Percentiles rank a stretch among this genome's conserved stretches.
phyloP scores from a whole-genome alignment of 30 jellyfish, hydroid and myxozoan species.

The Pelagia noctiluca region DNA sequence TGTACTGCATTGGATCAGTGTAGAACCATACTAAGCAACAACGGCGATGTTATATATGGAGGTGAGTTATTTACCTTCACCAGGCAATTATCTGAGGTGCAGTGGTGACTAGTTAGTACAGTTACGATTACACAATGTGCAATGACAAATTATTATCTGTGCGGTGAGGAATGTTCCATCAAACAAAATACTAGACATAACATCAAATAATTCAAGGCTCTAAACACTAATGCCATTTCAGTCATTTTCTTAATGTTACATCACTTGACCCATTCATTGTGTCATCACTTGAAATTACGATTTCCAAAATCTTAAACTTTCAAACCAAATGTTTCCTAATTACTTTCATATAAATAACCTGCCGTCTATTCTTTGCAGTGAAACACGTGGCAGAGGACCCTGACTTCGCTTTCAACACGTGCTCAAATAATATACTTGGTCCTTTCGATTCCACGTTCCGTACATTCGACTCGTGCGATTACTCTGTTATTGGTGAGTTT shows the following conservation, averaged over 20 bases:
- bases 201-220: no score
- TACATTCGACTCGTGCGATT: slow-evolving; percentile 87
- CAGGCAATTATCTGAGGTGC: no score
- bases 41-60: slow-evolving; percentile 87
- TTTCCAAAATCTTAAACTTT: no score
- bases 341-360: neutral
- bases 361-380: slow-evolving; percentile 50
- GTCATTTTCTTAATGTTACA: no score
- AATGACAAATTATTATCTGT: neutral
- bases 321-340: neutral
- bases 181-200: no score
- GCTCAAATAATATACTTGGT: slow-evolving; percentile 72
- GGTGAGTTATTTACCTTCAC: slow-evolving; percentile 48
- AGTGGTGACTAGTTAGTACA: no score
- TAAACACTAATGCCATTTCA: no score
- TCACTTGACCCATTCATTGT: no score
- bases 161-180: neutral
- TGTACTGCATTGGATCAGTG: slow-evolving; percentile 92
- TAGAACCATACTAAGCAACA: slow-evolving; percentile 72
- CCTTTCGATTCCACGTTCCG: slow-evolving; percentile 88
- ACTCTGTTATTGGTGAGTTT: slow-evolving; percentile 82
- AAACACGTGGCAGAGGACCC: slow-evolving; percentile 63
- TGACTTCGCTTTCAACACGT: slow-evolving; percentile 16
- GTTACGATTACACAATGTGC: no score
- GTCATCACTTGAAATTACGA: no score